Base-by-base conservation (phyloP, 2,888 invertebrate species). In the Cataglyphis rosenhaueri region DNA sequence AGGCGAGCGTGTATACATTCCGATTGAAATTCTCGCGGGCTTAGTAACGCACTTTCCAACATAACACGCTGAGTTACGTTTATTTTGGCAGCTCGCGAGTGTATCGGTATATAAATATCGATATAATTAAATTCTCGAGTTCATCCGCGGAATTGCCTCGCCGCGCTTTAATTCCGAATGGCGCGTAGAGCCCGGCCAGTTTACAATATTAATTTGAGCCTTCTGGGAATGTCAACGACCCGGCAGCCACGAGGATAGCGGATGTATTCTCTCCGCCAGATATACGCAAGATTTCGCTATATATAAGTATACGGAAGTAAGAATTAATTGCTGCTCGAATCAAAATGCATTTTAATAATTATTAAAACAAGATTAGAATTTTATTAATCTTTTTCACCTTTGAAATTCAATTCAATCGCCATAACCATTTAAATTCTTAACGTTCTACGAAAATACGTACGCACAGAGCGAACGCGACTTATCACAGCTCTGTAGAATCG, bases 181-280 rank as follows among this genome's bases (percentile, higher is more conserved):
- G 81, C 57, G 35, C 48, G 12, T n/a, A 57, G 29, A 21, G 29
- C 57, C 41, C 71, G 48, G 38, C 52, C 55, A 15, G 48, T 82
- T 52, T 52, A 81, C 32, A 61, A 81, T 82, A 81, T 65, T 79
- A 82, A 82, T 79, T 79, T 59, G 35, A 71, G 78, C 59, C 73
- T 79, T 79, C 78, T 35, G 73, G 44, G 78, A 79, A 79, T 71
- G 78, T 79, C 78, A 71, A 79, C 73, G 78, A 79, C 78, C 78
- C 12, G 25, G 10, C 57, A 32, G 59, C 44, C 78, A 15, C 38
- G 68, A 57, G 38, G 29, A 66, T n/a, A 41, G 41, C 55, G 76
- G 78, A 71, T 79, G 44, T 79, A 59, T 59, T 79, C 73, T 79
- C 73, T 71, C 21, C 21, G n/a, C 9, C 35, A 35, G 73, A 71